These are phyloP conservation scores for Mesocentrotus franciscanus DNA, from an alignment of 53 echinoderm and acorn worm genomes.

Conservation along the genomic window DNA sequence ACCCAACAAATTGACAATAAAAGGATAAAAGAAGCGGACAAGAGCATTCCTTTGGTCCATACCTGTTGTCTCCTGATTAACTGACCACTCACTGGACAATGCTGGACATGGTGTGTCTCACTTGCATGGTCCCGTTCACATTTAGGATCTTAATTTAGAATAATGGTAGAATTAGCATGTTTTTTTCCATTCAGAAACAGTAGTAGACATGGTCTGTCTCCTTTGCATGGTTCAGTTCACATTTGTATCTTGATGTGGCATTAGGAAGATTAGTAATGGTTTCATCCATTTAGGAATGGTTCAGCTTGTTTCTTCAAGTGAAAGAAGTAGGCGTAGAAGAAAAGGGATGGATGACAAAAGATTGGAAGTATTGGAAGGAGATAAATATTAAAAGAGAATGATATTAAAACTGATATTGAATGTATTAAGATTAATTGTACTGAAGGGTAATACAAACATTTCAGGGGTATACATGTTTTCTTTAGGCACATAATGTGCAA, in stretches of 20 bases:
- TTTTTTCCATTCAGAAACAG: neutral
- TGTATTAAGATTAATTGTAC: too few relatives aligned
- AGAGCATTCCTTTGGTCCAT: slow-evolving; percentile 19
- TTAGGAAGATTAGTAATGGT: neutral
- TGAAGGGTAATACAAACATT: neutral
- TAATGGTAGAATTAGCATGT: too few relatives aligned
- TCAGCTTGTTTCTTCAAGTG: neutral
- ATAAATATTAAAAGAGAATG: too few relatives aligned
- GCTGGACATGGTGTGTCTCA: slow-evolving; percentile 1
- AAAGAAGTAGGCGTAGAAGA: neutral
- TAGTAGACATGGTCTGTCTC: neutral
- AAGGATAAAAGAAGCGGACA: neutral
- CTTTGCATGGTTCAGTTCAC: neutral
- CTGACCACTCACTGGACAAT: slow-evolving; percentile 59
- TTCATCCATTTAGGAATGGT: neutral
- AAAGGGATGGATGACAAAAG: neutral
- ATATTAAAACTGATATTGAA: neutral
- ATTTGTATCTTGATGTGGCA: neutral
- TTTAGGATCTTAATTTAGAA: neutral
- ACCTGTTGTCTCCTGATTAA: slow-evolving; percentile 64
- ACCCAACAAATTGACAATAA: slow-evolving; percentile 56
- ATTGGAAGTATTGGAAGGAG: too few relatives aligned
- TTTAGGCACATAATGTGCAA: neutral
- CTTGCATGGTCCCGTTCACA: neutral
- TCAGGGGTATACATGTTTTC: neutral